These are phyloP conservation scores for Aurelia aurita complex sp. Pacific DNA, from an alignment of 30 jellyfish, hydroid and myxozoan species.

Conservation along the genomic window DNA sequence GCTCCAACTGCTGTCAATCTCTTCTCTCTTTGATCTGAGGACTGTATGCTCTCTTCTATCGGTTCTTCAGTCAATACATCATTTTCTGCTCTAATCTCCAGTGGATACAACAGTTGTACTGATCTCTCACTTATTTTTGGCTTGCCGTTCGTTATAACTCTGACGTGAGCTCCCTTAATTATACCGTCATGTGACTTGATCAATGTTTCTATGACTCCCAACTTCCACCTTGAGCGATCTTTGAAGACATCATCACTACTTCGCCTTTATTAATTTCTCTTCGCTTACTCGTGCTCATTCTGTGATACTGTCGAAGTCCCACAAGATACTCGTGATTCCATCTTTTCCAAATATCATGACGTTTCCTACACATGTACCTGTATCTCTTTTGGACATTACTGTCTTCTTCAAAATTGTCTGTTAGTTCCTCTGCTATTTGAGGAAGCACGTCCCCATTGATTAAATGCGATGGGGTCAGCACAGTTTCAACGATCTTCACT, in stretches of 20 bases:
- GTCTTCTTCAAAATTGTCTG: background rate
- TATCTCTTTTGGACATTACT: background rate
- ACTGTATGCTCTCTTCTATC: too few relatives aligned
- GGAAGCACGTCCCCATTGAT: constrained; percentile 7
- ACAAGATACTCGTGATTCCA: constrained; percentile 14
- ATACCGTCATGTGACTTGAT: constrained; percentile 8
- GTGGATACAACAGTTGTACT: background rate
- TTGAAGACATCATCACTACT: background rate
- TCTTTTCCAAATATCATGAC: constrained; percentile 21
- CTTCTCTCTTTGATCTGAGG: too few relatives aligned
- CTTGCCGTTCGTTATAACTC: background rate
- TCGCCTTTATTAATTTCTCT: background rate
- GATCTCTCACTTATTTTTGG: constrained; percentile 2
- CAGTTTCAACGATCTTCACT: background rate
- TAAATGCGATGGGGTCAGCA: constrained; percentile 9
- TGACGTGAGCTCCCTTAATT: background rate
- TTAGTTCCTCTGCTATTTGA: background rate
- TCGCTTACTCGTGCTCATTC: background rate
- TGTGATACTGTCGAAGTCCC: constrained; percentile 20
- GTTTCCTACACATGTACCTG: constrained; percentile 1
- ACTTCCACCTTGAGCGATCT: constrained; percentile 12
- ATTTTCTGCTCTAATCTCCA: background rate
- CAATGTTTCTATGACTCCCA: background rate
- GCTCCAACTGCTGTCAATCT: too few relatives aligned
- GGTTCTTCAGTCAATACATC: background rate